phyloP scores from a whole-genome alignment of 2,888 invertebrate genomes.

The Melanargia galathea region DNA sequence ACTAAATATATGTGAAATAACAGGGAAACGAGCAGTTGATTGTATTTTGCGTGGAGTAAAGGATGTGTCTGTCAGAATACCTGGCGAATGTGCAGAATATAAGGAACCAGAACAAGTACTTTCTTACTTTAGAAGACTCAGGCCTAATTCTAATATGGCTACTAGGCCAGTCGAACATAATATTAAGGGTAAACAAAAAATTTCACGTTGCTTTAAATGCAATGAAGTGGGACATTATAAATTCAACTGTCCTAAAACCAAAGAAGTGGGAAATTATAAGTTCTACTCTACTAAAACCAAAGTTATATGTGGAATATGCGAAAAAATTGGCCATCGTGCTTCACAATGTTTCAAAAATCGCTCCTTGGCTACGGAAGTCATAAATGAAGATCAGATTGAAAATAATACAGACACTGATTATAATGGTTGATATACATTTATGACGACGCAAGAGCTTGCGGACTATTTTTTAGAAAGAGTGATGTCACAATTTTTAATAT shows the following conservation, averaged over 20 bases:
- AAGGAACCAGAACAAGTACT: neutral
- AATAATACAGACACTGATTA: no score
- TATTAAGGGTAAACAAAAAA: neutral
- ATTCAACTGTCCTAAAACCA: neutral
- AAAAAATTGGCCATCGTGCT: neutral
- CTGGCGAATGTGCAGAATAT: neutral
- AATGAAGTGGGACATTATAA: neutral
- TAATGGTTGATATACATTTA: no score
- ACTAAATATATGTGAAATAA: neutral
- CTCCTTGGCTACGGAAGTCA: neutral
- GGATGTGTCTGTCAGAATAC: neutral
- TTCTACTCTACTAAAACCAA: no score
- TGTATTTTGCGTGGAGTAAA: neutral
- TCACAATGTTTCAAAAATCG: neutral
- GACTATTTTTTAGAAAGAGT: no score
- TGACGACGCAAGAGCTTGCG: no score
- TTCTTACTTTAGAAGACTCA: neutral
- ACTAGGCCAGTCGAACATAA: neutral
- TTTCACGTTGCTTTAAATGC: neutral
- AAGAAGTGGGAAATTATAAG: no score
- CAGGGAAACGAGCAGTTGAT: neutral
- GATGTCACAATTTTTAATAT: no score
- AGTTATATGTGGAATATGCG: neutral
- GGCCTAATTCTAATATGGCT: no score
- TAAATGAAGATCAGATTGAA: conserved; percentile 4